These are phyloP conservation scores for Chiridota heheva DNA, from an alignment of 35 echinoderm and acorn worm species.

Conservation along the genomic window DNA sequence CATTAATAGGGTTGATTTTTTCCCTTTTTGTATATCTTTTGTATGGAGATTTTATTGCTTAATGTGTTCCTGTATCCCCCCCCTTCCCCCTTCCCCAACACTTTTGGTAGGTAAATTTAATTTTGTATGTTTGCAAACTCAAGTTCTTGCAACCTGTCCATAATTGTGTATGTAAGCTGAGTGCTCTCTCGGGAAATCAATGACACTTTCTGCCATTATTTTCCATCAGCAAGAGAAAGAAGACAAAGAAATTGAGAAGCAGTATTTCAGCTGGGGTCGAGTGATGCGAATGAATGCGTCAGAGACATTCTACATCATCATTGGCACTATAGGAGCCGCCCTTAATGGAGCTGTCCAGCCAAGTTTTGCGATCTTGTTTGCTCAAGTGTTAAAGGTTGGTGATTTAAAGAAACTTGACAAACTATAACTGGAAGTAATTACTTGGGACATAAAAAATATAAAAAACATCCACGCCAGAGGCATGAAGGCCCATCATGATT, in stretches of 20 bases:
- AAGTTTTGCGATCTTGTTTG: constrained; percentile 65
- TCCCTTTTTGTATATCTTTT: no score
- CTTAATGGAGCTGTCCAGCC: constrained; percentile 65
- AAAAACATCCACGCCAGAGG: not conserved
- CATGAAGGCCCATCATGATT: not conserved
- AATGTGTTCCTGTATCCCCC: no score
- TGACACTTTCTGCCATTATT: not conserved
- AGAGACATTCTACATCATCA: constrained; percentile 51
- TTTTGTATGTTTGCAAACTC: no score
- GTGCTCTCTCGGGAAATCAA: not conserved
- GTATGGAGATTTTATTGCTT: no score
- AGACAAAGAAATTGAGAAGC: constrained; percentile 34
- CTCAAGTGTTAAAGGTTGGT: constrained; percentile 49
- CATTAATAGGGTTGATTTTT: no score
- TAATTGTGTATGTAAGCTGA: no score
- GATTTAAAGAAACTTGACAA: not conserved
- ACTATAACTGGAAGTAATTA: not conserved
- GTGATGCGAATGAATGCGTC: constrained; percentile 59
- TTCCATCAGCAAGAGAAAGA: constrained; percentile 16
- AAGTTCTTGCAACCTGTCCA: no score
- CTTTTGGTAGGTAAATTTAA: no score
- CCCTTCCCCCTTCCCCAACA: no score
- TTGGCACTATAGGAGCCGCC: constrained; percentile 53
- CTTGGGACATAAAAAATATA: not conserved
- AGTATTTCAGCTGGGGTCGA: constrained; percentile 47